Evolutionary conservation across 2,113 vertebrate genomes (phyloP), one percentile per base, ranked within the genome.

Genomic region (Hepsetus odoe): DNA sequence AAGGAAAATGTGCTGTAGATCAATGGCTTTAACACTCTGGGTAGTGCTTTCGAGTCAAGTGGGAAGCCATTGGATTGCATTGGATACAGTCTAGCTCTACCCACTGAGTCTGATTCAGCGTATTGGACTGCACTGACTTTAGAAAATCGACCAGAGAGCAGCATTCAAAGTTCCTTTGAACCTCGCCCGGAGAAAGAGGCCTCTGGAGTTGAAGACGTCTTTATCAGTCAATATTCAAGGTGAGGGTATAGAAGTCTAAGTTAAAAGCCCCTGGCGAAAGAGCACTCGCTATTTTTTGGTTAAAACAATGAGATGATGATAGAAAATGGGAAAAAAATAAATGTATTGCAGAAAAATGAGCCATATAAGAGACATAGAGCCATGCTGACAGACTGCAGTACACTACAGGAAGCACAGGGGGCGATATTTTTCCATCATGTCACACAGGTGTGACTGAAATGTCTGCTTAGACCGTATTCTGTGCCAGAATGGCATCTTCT

Each of bases 31-130:
- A 49, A 40, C 53, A 5, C 65, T 38, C 38, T n/a, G 46, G 7
- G n/a, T 33, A 69, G 26, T 33, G 13, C 53, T 38, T 49, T 49
- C 61, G 49, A 59, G 75, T 61, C 66, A 59, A 30, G 13, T 11
- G 18, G 38, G 22, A 40, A 77, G 46, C 18, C 32, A 65, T 65
- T 59, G n/a, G n/a, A n/a, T n/a, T n/a, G n/a, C n/a, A n/a, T 69
- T 33, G 12, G 75, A 70, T 18, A 61, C 64, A 44, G 51, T 12
- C 66, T 20, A 14, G 12, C 53, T 59, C 40, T 59, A 70, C 64
- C 40, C 18, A 40, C 66, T 35, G 65, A 16, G 16, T 28, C 66
- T 5, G 26, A 9, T 30, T 38, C 22, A 38, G 9, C 35, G 18
- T n/a, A 38, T 22, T 22, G 61, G 33, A 14, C 4, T 20, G 30